Base-by-base conservation (phyloP, 2,797 vertebrate species). In the Cetoscarus ocellatus region DNA sequence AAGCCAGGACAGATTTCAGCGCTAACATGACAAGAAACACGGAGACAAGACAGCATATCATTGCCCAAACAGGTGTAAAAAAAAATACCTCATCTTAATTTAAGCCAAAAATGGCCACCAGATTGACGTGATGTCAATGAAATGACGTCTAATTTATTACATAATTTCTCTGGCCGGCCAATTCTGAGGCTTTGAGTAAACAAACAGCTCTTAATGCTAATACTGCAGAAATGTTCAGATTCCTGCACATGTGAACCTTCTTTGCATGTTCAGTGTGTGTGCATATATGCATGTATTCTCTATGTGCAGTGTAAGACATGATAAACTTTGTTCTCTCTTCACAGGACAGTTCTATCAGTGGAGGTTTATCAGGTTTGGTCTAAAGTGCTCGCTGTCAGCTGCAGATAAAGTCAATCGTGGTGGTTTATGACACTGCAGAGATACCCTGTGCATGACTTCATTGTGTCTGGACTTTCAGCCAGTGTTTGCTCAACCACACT, bases 381-480 rank as follows among this genome's bases (percentile, higher is more conserved):
- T 64, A 11, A 83, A 53, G 56, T 51, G 58, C 61, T 68, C 71
- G 87, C 68, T 81, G 49, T 70, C 48, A 50, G 51, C 14, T 60
- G 5, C 48, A 79, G 83, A 90, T 87, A 90, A 80, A 71, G 64
- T 14, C 64, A 81, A 84, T 84, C 62, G 67, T 34, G 47, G 5
- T 15, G 50, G 12, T 80, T 90, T 86, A 89, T 76, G 75, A 75
- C 67, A 61, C 50, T 48, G 58, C 11, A 34, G 1, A 0, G 55
- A 82, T 83, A 71, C 50, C 73, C 27, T 55, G 61, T 73, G 49
- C 62, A 83, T 88, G 75, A 80, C 83, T 88, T 86, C 79, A 86
- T 84, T 79, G 63, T 88, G 82, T 89, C 90, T 91, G 89, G 70
- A 90, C 88, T 80, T 90, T 91, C 79, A 84, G 84, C 64, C 65